Conservation (phyloP, 2,888 invertebrate genomes). For the Ophion slaviceki region DNA sequence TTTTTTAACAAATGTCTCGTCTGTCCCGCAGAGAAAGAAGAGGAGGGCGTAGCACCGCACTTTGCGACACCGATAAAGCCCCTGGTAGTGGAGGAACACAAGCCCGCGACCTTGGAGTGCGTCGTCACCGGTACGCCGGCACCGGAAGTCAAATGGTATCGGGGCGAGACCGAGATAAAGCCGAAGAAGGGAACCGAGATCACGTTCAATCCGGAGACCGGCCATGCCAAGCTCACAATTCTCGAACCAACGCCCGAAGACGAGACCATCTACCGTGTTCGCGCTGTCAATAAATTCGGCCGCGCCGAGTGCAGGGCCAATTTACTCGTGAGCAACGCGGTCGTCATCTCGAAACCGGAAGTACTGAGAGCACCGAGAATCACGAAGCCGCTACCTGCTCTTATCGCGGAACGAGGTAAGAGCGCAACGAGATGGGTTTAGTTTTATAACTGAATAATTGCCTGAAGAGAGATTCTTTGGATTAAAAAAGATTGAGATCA, state of each 20-base stretch:
- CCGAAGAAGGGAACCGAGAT: constrained; percentile 86
- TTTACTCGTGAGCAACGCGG: constrained; percentile 86
- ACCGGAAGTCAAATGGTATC: constrained; percentile 90
- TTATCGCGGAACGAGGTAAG: constrained; percentile 88
- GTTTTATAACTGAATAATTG: too few relatives aligned
- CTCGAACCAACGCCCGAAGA: constrained; percentile 88
- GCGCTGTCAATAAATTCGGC: constrained; percentile 90
- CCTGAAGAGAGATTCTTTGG: too few relatives aligned
- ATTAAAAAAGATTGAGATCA: too few relatives aligned
- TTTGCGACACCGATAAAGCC: constrained; percentile 89
- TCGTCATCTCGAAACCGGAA: constrained; percentile 84
- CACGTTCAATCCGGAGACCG: constrained; percentile 87
- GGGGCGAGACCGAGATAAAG: constrained; percentile 86
- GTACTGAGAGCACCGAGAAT: constrained; percentile 89
- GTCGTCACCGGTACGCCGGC: constrained; percentile 88
- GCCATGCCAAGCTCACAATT: constrained; percentile 87
- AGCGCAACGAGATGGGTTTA: background rate
- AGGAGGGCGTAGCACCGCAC: constrained; percentile 88
- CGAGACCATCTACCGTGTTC: constrained; percentile 88
- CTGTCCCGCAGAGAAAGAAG: constrained; percentile 86
- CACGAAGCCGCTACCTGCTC: constrained; percentile 90
- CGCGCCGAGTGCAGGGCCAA: constrained; percentile 90
- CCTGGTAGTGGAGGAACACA: constrained; percentile 86
- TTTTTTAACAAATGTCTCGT: constrained; percentile 3
- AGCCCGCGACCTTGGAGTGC: constrained; percentile 88